Percentiles rank a stretch among this genome's conserved stretches.
These are phyloP conservation scores for Platycheirus rosarum DNA, from an alignment of 2,888 invertebrate genomes.

Conservation along the genomic window DNA sequence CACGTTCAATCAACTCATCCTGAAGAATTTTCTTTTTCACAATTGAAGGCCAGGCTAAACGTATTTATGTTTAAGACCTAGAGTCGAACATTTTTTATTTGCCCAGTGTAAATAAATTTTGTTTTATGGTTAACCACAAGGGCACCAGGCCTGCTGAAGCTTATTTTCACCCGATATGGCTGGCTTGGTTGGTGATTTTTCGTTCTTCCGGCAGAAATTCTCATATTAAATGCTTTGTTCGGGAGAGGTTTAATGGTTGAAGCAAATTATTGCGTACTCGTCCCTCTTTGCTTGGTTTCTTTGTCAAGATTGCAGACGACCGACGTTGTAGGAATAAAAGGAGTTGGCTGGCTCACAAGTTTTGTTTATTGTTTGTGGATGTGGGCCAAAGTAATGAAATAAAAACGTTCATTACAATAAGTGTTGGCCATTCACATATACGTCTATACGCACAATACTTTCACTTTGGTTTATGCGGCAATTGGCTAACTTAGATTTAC, in stretches of 20 bases:
- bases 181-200: background rate
- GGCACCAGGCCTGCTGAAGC: constrained; percentile 42
- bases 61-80: constrained; percentile 51
- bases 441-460: background rate
- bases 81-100: constrained; percentile 64
- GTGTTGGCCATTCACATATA: constrained; percentile 50
- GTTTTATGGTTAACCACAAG: constrained; percentile 63
- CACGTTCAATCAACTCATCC: background rate
- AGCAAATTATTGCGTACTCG: constrained; percentile 12
- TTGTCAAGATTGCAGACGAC: constrained; percentile 14
- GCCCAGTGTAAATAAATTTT: constrained; percentile 64
- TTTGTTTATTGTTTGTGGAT: constrained; percentile 4
- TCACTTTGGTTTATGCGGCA: constrained; percentile 18
- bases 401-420: constrained; percentile 68
- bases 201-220: constrained; percentile 25
- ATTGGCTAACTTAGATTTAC: constrained; percentile 35
- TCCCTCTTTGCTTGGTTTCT: constrained; percentile 8
- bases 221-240: constrained; percentile 43
- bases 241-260: constrained; percentile 11
- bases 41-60: constrained; percentile 65
- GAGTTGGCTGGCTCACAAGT: constrained; percentile 7
- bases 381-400: constrained; percentile 53
- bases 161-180: background rate
- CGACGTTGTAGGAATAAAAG: background rate
- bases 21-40: constrained; percentile 36